Percentiles rank a stretch among this genome's conserved stretches.
phyloP scores from a whole-genome alignment of 2,113 vertebrate species.

The Cavia porcellus region DNA sequence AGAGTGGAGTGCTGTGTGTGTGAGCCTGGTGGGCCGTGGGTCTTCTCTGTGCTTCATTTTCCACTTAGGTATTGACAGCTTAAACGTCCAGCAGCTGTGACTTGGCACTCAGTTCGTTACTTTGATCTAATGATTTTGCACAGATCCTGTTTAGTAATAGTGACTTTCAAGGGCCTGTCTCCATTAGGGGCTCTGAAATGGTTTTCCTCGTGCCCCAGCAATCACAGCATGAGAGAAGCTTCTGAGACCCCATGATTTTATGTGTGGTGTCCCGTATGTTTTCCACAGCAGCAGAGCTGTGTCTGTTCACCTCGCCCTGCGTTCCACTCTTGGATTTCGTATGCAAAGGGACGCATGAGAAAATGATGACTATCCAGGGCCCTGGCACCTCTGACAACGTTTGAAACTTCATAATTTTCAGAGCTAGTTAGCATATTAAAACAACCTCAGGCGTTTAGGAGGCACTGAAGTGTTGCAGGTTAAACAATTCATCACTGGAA shows the following conservation, averaged over 20 bases:
- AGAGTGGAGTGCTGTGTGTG: accelerated
- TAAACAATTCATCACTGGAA: neutral
- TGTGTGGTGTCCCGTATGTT: neutral
- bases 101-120: neutral
- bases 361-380: neutral
- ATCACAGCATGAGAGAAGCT: neutral
- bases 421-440: neutral
- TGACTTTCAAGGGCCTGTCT: neutral
- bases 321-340: neutral
- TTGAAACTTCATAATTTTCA: neutral
- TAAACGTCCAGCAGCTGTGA: neutral
- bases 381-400: neutral
- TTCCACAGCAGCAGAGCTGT: neutral
- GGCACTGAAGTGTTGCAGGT: neutral
- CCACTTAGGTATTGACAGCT: neutral
- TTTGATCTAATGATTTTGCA: neutral
- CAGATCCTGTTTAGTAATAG: neutral
- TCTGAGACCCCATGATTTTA: neutral
- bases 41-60: neutral
- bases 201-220: neutral
- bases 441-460: neutral
- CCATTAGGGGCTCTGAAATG: too few species aligned
- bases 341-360: neutral
- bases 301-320: neutral
- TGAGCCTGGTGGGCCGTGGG: too few species aligned